These are phyloP conservation scores for Poeciliopsis presidionis DNA, from an alignment of 2,797 vertebrate genomes.

Conservation along the genomic window DNA sequence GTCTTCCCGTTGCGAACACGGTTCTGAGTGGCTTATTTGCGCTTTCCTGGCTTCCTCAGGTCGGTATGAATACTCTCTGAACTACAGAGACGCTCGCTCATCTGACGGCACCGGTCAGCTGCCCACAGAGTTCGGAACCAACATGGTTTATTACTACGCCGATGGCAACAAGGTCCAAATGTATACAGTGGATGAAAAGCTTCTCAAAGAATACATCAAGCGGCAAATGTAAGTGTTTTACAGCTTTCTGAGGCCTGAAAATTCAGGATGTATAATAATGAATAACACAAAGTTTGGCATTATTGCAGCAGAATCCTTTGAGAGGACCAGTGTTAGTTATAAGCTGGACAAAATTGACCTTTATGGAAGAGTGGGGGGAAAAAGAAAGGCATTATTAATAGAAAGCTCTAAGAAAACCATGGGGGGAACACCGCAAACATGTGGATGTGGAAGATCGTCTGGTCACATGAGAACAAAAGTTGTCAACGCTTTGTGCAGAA, in stretches of 20 bases:
- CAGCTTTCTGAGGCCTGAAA: background rate
- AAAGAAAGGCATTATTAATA: background rate
- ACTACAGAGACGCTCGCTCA: constrained; percentile 80
- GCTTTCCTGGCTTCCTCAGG: constrained; percentile 67
- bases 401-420: background rate
- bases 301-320: background rate
- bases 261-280: background rate
- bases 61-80: constrained; percentile 86
- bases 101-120: constrained; percentile 76
- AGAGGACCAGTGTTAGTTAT: background rate
- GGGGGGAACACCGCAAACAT: background rate
- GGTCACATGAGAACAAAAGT: background rate
- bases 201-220: constrained; percentile 96
- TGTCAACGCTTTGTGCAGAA: background rate
- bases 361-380: background rate
- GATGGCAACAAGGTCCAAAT: constrained; percentile 89
- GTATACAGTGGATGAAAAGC: constrained; percentile 91
- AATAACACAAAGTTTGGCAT: background rate
- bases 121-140: constrained; percentile 80
- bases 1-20: background rate
- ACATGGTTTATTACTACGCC: constrained; percentile 94
- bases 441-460: background rate
- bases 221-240: constrained; percentile 91
- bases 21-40: background rate
- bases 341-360: background rate